Conservation (phyloP, 2,113 vertebrate genomes). For the Suncus etruscus region DNA sequence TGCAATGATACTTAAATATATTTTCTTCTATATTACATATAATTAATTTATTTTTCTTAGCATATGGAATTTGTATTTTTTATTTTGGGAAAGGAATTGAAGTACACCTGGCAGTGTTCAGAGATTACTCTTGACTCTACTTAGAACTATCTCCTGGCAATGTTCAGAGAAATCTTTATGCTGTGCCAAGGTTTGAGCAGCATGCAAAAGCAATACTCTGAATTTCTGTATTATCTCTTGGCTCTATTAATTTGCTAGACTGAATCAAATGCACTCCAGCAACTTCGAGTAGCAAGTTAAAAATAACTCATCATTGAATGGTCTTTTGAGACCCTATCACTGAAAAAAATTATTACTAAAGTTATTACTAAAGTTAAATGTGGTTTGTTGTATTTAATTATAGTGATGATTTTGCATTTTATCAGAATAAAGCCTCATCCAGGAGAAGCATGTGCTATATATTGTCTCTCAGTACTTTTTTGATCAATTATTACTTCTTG, state of each 20-base stretch:
- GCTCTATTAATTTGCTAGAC: neutral
- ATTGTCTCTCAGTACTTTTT: neutral
- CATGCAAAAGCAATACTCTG: no score
- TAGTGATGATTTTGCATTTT: neutral
- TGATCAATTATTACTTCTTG: neutral
- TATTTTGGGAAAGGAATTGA: no score
- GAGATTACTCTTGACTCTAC: no score
- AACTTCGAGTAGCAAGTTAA: neutral
- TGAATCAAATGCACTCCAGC: neutral
- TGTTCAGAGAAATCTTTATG: no score
- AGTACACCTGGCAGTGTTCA: no score
- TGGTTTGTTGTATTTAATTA: neutral
- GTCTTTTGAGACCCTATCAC: neutral
- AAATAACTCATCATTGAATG: neutral
- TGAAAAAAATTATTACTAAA: neutral
- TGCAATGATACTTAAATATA: neutral
- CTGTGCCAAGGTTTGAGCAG: no score
- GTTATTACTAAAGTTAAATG: neutral
- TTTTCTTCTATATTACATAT: neutral
- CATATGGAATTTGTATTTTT: no score
- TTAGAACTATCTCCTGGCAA: no score
- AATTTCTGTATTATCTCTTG: no score
- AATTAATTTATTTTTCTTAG: neutral
- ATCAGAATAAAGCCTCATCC: neutral
- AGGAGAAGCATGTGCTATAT: neutral